phyloP scores from a whole-genome alignment of 2,888 invertebrate species.

The Congeria kusceri region DNA sequence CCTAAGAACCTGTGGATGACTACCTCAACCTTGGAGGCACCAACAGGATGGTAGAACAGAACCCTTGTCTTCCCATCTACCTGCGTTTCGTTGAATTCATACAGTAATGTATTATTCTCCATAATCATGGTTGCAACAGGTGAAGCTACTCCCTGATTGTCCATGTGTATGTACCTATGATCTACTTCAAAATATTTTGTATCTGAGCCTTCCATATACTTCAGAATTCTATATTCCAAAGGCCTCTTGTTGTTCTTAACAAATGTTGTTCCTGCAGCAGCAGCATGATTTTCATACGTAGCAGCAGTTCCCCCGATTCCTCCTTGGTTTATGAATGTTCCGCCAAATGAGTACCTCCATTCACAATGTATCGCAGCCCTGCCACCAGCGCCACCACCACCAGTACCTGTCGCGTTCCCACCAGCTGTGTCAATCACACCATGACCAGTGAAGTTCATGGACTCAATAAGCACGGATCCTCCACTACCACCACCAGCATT shows the following conservation, averaged over 20 bases:
- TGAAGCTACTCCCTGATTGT: constrained; percentile 71
- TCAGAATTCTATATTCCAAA: constrained; percentile 75
- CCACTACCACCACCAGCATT: constrained; percentile 78
- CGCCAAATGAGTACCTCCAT: constrained; percentile 74
- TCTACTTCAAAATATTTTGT: constrained; percentile 75
- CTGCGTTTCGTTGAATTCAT: constrained; percentile 77
- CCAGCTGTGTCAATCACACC: constrained; percentile 75
- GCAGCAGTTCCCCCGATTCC: constrained; percentile 61
- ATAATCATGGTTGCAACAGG: constrained; percentile 74
- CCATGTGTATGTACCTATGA: constrained; percentile 72
- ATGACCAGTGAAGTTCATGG: constrained; percentile 78
- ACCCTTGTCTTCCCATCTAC: constrained; percentile 71
- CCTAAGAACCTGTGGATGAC: constrained; percentile 72
- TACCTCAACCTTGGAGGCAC: constrained; percentile 53
- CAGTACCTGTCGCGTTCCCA: constrained; percentile 69
- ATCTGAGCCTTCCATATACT: constrained; percentile 66
- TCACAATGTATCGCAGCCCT: constrained; percentile 74
- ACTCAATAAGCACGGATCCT: constrained; percentile 72
- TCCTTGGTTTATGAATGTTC: constrained; percentile 70
- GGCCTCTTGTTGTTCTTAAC: constrained; percentile 77
- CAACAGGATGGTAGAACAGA: constrained; percentile 68
- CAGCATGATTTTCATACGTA: constrained; percentile 61
- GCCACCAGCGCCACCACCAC: constrained; percentile 76
- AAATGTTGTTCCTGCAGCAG: constrained; percentile 77
- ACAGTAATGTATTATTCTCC: constrained; percentile 67